Base-by-base conservation (phyloP, 2,888 invertebrate species). In the Globia sparganii region DNA sequence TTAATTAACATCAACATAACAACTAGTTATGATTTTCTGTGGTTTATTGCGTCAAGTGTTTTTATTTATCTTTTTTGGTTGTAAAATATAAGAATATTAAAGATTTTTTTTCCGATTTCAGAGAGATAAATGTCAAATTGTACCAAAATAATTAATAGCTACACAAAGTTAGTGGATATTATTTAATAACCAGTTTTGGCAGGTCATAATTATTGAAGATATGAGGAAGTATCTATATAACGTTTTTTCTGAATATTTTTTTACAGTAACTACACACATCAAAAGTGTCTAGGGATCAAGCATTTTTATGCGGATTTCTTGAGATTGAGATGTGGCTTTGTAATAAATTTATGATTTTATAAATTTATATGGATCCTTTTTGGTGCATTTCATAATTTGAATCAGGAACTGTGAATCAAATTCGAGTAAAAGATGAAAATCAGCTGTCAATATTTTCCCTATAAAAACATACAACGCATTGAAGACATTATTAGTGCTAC, bases 1-100 rank as follows among this genome's bases (percentile, higher is more conserved):
- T 59, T 56, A 25, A 46, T 68, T 13, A 58, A 46, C 18, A 40
- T 34, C 9, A 67, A 66, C 21, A 43, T 28, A 65, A 49, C 31
- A 34, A 46, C 37, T 4, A 28, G 13, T 58, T 34, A 40, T 46
- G 13, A 8, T 37, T 49, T 78, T 25, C 61, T 58, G 34, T 28
- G 2, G 15, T 37, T 31, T 28, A 9, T 46, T 56, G 31, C 75
- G 75, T 75, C 75, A 70, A 28, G 0, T n/a, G 18, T 77, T 77
- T 65, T 68, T 70, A 25, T 37, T 2, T 6, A 43, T n/a, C 8
- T 40, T 72, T 73, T 66, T 31, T 49, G 15, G 1, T 56, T 43
- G 31, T 37, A 53, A 49, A 49, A 21, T 62, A 37, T 4, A 15
- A 28, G 1, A n/a, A 31, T 49, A 18, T n/a, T 43, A 28, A 40